Base-by-base conservation (phyloP, 2,888 invertebrate genomes). In the Mamestra brassicae region DNA sequence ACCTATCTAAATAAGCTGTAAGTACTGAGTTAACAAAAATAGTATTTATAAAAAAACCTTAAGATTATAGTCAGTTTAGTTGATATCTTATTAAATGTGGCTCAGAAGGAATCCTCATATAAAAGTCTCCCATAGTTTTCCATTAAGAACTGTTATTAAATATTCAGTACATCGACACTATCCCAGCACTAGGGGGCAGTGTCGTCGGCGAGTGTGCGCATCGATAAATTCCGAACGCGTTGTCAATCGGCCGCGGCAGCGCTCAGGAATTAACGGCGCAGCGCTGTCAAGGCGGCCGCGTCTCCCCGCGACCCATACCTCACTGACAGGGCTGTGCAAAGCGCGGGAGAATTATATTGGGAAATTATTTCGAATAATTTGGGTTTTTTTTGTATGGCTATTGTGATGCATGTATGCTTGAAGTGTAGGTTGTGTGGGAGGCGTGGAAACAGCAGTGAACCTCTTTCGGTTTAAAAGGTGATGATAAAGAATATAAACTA, bases 141-240 rank as follows among this genome's bases (percentile, higher is more conserved):
- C 50, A 8, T 42, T 42, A 4, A n/a, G 11, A 42, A n/a, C n/a
- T 61, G 38, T 60, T 60, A 10, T 42, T 42, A 8, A 42, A n/a
- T 63, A 58, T 36, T 7, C 26, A 34, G 4, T 0, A 1, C 66
- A 71, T 81, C 78, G 88, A 89, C 83, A 87, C 83, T 86, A 76
- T 85, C 85, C 81, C 87, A 83, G 57, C 87, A 80, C 87, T 83
- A 83, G 15, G 15, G 84, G 81, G 47, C 80, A 82, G 83, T 71
- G 76, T 80, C 83, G 87, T 88, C 90, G 92, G 92, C 92, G 94
- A 95, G 93, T 95, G 95, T 95, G 93, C 94, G 93, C 95, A 94
- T 94, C 96, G 96, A 96, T 96, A 96, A 95, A 96, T 96, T 95
- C 95, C 94, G 91, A 90, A 90, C 95, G 96, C 95, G 95, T 95